Evolutionary conservation across 2,888 invertebrate species (phyloP).

Genomic region (Lepetodrilus schrolli): DNA sequence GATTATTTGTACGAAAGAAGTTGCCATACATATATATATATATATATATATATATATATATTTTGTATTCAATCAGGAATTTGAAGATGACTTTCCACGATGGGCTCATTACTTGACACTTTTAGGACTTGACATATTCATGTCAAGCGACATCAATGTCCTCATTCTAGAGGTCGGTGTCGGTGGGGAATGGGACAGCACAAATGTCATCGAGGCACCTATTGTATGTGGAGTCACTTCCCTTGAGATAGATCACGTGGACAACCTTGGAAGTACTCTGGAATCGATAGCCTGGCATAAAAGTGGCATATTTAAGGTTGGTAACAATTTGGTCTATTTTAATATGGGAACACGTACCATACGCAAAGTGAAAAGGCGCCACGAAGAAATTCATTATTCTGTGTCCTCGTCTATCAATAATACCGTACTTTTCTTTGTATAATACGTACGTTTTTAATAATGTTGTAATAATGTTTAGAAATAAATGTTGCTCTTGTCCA

Average conservation of each 20-base stretch:
- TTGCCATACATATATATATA: too few relatives aligned
- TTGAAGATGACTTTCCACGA: conserved; percentile 83
- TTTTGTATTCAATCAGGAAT: conserved; percentile 48
- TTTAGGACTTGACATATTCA: conserved; percentile 91
- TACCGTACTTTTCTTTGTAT: too few relatives aligned
- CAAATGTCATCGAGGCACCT: conserved; percentile 91
- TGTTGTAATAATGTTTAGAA: too few relatives aligned
- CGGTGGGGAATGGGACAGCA: conserved; percentile 94
- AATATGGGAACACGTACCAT: too few relatives aligned
- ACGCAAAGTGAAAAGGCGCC: too few relatives aligned
- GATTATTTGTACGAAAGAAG: too few relatives aligned
- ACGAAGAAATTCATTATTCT: too few relatives aligned
- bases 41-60: too few relatives aligned
- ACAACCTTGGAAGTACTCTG: conserved; percentile 86
- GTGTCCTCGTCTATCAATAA: too few relatives aligned
- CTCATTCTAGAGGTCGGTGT: conserved; percentile 97
- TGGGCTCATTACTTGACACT: conserved; percentile 97
- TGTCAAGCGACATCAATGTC: conserved; percentile 86
- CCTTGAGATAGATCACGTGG: conserved; percentile 91
- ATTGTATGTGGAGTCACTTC: conserved; percentile 91
- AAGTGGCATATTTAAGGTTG: conserved; percentile 92
- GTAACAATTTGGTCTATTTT: background rate
- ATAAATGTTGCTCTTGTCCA: too few relatives aligned
- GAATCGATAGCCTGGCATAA: conserved; percentile 95
- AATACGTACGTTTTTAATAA: too few relatives aligned